Conservation (phyloP, 2,888 invertebrate genomes). For the Xylota sylvarum region DNA sequence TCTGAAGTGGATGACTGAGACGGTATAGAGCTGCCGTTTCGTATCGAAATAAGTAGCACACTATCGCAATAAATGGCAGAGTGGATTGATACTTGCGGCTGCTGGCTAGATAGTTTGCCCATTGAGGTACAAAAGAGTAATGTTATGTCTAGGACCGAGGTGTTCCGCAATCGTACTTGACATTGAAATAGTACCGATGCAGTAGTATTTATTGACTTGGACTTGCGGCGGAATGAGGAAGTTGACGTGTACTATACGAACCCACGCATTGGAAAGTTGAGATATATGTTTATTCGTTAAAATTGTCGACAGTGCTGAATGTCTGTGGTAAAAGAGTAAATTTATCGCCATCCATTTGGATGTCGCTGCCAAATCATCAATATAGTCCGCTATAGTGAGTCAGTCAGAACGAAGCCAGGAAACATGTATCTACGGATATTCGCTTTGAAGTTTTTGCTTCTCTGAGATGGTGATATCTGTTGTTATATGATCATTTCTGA, state of each 20-base stretch:
- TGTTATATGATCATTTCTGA: too few species aligned
- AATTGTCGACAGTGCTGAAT: constrained; percentile 51
- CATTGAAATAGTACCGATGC: constrained; percentile 74
- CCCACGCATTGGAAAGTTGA: constrained; percentile 39
- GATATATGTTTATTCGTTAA: constrained; percentile 30
- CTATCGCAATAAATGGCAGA: constrained; percentile 49
- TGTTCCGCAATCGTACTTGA: constrained; percentile 67
- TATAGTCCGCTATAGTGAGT: too few species aligned
- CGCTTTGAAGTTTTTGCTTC: too few species aligned
- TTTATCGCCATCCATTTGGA: background rate
- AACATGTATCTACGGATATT: too few species aligned
- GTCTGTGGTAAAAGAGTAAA: background rate
- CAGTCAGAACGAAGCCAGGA: too few species aligned
- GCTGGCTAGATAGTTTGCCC: constrained; percentile 20
- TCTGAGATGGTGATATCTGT: too few species aligned
- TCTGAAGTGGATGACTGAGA: constrained; percentile 45
- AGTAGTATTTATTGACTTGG: constrained; percentile 67
- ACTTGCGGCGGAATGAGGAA: constrained; percentile 68
- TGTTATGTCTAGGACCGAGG: constrained; percentile 41
- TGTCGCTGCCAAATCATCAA: background rate
- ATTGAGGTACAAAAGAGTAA: constrained; percentile 45
- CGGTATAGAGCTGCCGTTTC: constrained; percentile 9
- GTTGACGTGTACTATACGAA: constrained; percentile 50
- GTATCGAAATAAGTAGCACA: constrained; percentile 71
- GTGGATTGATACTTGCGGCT: constrained; percentile 61